A percentile compares a stretch with the other conserved stretches of the same genome.
Evolutionary conservation across 2,797 vertebrate genomes (phyloP).

Genomic region (Valencia hispanica): DNA sequence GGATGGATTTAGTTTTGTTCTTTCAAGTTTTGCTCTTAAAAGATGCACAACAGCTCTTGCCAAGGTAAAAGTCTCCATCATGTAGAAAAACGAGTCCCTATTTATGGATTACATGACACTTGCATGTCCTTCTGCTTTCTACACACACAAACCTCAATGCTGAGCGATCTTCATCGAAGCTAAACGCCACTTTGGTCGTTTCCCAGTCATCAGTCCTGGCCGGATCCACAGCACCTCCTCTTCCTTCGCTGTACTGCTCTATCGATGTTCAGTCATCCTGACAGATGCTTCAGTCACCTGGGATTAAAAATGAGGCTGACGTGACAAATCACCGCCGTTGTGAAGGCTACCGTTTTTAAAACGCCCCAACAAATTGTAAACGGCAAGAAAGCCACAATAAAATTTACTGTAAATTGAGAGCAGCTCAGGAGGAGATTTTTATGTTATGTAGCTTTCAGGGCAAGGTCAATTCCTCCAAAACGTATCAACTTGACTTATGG

Average conservation of each 20-base stretch:
- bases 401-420: slow-evolving; percentile 47
- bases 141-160: slow-evolving; percentile 18
- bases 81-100: slow-evolving; percentile 32
- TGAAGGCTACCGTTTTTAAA: slow-evolving; percentile 65
- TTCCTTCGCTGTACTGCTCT: slow-evolving; percentile 32
- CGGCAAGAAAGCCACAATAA: slow-evolving; percentile 56
- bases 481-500: slow-evolving; percentile 42
- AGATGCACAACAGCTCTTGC: background rate
- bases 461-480: slow-evolving; percentile 27
- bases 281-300: slow-evolving; percentile 72
- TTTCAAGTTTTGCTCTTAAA: background rate
- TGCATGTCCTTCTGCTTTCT: slow-evolving; percentile 25
- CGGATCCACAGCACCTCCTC: slow-evolving; percentile 48
- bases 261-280: slow-evolving; percentile 71
- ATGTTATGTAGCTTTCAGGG: slow-evolving; percentile 38
- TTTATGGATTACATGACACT: slow-evolving; percentile 18
- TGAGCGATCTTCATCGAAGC: slow-evolving; percentile 63
- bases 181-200: slow-evolving; percentile 48
- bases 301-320: slow-evolving; percentile 71
- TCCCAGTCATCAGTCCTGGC: slow-evolving; percentile 64
- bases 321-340: slow-evolving; percentile 63
- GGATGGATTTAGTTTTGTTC: background rate
- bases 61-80: slow-evolving; percentile 42
- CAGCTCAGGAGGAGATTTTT: slow-evolving; percentile 32
- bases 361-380: slow-evolving; percentile 62